Evolutionary conservation across 2,888 invertebrate genomes (phyloP), one percentile per base, ranked within the genome.

Genomic region (Falcaria lacertinaria): DNA sequence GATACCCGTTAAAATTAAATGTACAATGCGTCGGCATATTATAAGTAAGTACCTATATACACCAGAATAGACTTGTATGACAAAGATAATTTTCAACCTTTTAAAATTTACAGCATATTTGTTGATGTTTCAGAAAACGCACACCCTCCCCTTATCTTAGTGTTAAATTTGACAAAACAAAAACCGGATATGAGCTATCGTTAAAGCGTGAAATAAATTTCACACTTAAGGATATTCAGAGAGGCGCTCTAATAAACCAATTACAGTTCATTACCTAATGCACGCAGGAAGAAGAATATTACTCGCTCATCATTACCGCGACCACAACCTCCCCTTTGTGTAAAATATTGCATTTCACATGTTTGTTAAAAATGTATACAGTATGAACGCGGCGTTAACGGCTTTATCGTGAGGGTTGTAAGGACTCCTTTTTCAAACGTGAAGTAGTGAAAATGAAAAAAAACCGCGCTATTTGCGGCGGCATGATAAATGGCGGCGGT

Each of bases 221-320:
- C 76, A 84, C 86, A 79, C 86, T 66, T 60, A 65, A 67, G 59
- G 69, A 72, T 64, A 54, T 65, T 71, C 57, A 57, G 51, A 64
- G 60, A 65, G 65, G 59, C 69, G 64, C 70, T 72, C 74, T 80
- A 83, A 86, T 85, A 84, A 85, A 86, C 80, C 80, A 79, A 88
- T 88, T 87, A 79, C 67, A 69, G 73, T 74, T 81, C 83, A 86
- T 87, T 86, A 85, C 79, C 80, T 81, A 87, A 87, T 80, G 74
- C 77, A 67, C 58, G 58, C 80, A 85, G 88, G 88, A 89, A 87
- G 73, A 68, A 54, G 62, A 64, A 69, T 70, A 87, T 88, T 88
- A 87, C 71, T 69, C 83, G 84, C 72, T 78, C 82, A 80, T 85
- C 86, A 87, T 84, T 83, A 81, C 68, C 44, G 54, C 58, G 58